Base-by-base conservation (phyloP, 92 coral and sea anemone species). In the Isaurus tuberculatus region DNA sequence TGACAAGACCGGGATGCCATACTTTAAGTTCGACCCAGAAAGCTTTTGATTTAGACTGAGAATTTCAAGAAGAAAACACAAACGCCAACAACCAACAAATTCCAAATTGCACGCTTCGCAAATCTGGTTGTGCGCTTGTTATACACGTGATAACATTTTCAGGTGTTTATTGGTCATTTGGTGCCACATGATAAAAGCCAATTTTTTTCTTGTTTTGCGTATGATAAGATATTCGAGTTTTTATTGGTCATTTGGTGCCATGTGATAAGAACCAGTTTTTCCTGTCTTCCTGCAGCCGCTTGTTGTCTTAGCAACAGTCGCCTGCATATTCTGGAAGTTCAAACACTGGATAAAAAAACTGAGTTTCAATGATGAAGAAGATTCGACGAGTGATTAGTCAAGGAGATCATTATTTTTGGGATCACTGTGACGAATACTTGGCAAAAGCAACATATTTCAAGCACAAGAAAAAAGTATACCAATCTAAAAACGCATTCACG, bases 261-360 rank as follows among this genome's bases (percentile, higher is more conserved):
- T 36, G 70, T 64, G 70, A 64, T 11, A 25, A 64, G n/a, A 22
- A 17, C 70, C 31, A 64, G 70, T 64, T 64, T 64, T 22, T 64
- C n/a, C n/a, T n/a, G n/a, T n/a, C n/a, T n/a, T n/a, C n/a, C n/a
- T n/a, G n/a, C n/a, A n/a, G n/a, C n/a, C n/a, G n/a, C 72, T 43
- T 66, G 72, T 66, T 66, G 72, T 66, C 72, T 27, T 66, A 66
- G 1, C 72, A 66, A 66, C 22, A 20, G 11, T 8, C 72, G 72
- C 42, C n/a, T n/a, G n/a, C n/a, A n/a, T n/a, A n/a, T n/a, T n/a
- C n/a, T n/a, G n/a, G n/a, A n/a, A n/a, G 5, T 66, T 66, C 6
- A 66, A 66, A 20, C 11, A 17, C 30, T 10, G 13, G 6, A 29
- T 7, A 40, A 29, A 16, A 66, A 2, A 5, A 15, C 22, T 51